Conservation (phyloP, 2,797 vertebrate genomes). For the Leptodactylus fallax region DNA sequence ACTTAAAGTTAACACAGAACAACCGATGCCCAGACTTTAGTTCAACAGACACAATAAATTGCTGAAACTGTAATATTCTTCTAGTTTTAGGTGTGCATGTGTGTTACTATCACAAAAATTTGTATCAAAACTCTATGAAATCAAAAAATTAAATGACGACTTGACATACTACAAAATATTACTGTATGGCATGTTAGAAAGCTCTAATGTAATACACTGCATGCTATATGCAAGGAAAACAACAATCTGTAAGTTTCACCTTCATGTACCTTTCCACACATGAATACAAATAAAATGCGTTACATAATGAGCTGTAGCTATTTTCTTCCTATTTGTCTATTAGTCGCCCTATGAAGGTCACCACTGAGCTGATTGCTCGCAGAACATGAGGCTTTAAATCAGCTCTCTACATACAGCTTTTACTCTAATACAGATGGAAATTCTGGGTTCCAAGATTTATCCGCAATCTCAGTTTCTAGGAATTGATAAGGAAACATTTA, state of each 20-base stretch:
- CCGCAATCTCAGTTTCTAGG: constrained; percentile 28
- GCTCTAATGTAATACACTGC: neutral
- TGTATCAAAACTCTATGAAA: too few relatives aligned
- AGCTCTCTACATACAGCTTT: constrained; percentile 12
- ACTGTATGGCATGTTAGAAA: neutral
- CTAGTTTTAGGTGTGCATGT: too few relatives aligned
- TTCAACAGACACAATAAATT: too few relatives aligned
- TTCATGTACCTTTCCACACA: constrained; percentile 20
- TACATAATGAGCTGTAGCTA: constrained; percentile 40
- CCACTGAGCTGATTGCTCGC: constrained; percentile 42
- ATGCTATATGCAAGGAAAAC: neutral
- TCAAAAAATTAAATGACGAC: too few relatives aligned
- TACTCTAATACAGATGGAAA: neutral
- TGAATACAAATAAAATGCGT: constrained; percentile 13
- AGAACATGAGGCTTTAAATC: constrained; percentile 45
- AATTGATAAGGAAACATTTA: constrained; percentile 18
- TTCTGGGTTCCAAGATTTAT: constrained; percentile 20
- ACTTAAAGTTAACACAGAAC: too few relatives aligned
- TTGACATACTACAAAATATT: neutral
- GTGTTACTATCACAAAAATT: too few relatives aligned
- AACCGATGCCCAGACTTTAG: too few relatives aligned
- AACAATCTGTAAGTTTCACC: constrained; percentile 2
- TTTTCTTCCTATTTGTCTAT: constrained; percentile 46
- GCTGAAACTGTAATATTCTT: too few relatives aligned
- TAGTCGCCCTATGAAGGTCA: constrained; percentile 47